Evolutionary conservation across 2,888 invertebrate species (phyloP), one percentile per base, ranked within the genome.

Genomic region (Caenorhabditis doughertyi): DNA sequence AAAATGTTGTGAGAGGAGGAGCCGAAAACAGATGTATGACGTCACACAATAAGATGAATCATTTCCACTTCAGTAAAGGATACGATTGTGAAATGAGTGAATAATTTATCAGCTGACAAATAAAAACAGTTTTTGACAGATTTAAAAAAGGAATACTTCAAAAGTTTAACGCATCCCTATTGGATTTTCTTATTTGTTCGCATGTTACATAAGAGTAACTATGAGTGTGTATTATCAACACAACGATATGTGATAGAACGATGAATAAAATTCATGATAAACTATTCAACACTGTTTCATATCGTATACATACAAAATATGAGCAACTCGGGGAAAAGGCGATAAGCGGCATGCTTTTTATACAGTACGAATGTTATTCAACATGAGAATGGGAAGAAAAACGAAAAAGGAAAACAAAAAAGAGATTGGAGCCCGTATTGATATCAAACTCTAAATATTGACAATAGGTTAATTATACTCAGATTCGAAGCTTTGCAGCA

Each of bases 401-500:
- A 23, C 32, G 11, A 62, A 9, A 65, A 55, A 29, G 65, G 29
- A 51, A 51, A 13, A 51, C 16, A 49, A 21, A 27, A 29, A 44
- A 27, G 44, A 29, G 44, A 42, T 47, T n/a, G 53, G n/a, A 56
- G 65, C 71, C 70, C 70, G 70, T 64, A 68, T 49, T 53, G 47
- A 55, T 47, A 74, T 58, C 7, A 65, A 65, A 51, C 51, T 42
- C 44, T 51, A 44, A 29, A 27, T 13, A 23, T 3, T 27, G 47
- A 44, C 23, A 49, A n/a, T n/a, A n/a, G n/a, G n/a, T n/a, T n/a
- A n/a, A n/a, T n/a, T 60, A 27, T n/a, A 58, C 39, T 60, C 56
- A 79, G 16, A 81, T 81, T 56, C 81, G 55, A 65, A 81, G 76
- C 49, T 81, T 81, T n/a, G 81, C 81, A n/a, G 72, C 79, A 8